These are phyloP conservation scores for Miichthys miiuy DNA, from an alignment of 2,797 vertebrate genomes.

Conservation along the genomic window DNA sequence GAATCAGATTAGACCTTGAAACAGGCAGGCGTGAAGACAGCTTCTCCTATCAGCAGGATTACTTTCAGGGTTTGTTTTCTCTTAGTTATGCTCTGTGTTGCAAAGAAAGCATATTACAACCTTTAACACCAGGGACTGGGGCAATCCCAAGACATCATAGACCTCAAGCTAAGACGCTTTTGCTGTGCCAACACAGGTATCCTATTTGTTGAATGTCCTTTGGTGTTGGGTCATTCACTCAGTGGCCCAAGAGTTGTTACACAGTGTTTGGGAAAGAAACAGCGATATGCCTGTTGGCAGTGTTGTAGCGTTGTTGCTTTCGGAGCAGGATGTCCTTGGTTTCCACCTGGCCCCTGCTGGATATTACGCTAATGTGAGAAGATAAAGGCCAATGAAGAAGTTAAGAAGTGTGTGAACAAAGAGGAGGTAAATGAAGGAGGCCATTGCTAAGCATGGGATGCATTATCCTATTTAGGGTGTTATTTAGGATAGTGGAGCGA, in stretches of 20 bases:
- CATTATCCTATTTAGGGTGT: neutral
- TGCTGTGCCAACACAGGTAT: constrained; percentile 29
- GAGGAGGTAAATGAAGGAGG: neutral
- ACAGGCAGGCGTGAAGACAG: neutral
- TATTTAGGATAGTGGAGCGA: neutral
- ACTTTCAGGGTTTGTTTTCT: constrained; percentile 10
- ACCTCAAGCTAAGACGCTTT: neutral
- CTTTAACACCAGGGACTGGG: neutral
- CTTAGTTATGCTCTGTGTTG: neutral
- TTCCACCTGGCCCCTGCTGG: constrained; percentile 19
- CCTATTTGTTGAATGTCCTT: constrained; percentile 38
- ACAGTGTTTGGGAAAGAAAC: constrained; percentile 42
- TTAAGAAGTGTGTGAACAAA: constrained; percentile 34
- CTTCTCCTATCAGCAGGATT: constrained; percentile 6
- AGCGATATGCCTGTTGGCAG: constrained; percentile 39
- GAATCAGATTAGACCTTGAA: constrained; percentile 15
- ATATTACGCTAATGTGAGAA: constrained; percentile 21
- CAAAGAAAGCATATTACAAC: neutral
- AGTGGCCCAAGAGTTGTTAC: neutral
- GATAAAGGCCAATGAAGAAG: constrained; percentile 1
- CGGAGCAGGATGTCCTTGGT: constrained; percentile 40
- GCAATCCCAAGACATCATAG: neutral
- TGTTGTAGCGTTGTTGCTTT: constrained; percentile 3
- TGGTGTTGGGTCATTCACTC: constrained; percentile 34
- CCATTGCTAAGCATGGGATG: neutral